Evolutionary conservation across 2,113 vertebrate species (phyloP), one percentile per base, ranked within the genome.

Genomic region (Crotophaga sulcirostris): DNA sequence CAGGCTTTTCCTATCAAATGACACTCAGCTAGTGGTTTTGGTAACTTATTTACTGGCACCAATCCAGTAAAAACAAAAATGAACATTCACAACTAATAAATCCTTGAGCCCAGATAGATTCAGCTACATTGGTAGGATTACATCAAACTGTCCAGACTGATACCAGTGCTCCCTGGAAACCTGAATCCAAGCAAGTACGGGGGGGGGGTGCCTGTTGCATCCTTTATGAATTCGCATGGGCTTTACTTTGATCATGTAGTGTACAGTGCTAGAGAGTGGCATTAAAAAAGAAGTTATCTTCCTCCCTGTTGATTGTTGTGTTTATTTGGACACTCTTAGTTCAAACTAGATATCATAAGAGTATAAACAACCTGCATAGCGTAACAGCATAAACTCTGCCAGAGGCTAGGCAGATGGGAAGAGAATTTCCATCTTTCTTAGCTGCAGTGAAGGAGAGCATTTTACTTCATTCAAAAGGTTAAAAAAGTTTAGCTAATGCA

Each of bases 1-100:
- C 98, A 98, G 98, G 94, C 95, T 97, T 97, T 98, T 98, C 98
- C 98, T 98, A 98, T 98, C 98, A 98, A 97, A 98, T 98, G 98
- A 98, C 98, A 98, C 97, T 97, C 97, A 97, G 90, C 79, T 95
- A 97, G 96, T 89, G 94, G 97, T 97, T 98, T 98, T 97, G 96
- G 97, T 97, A 97, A 98, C 98, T 98, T 98, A 98, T 98, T 98
- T 98, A 98, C 97, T 98, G 98, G 97, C 97, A 96, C 17, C 33
- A 56, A 74, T 87, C 98, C 98, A 98, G 96, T 87, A 97, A 98
- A 98, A 98, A 97, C 97, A 98, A 97, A 98, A 98, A 97, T 96
- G 97, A 98, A 97, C 62, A 1, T 97, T 98, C 97, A 97, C 97
- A 98, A 98, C 96, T 98, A 97, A 98, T 98, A 98, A 98, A 98